Percentiles rank a stretch among this genome's conserved stretches.
Evolutionary conservation across 2,888 invertebrate species (phyloP).

Genomic region (Ceramica pisi): DNA sequence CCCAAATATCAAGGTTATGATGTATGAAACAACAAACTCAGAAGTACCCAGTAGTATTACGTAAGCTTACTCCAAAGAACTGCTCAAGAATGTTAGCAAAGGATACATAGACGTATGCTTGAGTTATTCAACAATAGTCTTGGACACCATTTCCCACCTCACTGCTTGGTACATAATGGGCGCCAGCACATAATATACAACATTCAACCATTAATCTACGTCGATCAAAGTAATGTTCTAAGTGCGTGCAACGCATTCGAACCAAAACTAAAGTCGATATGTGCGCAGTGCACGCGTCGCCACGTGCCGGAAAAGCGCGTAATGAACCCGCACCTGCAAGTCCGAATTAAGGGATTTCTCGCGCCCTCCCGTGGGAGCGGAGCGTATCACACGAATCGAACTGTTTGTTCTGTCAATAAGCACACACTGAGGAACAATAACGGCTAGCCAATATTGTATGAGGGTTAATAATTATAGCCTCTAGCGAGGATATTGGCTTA

Average conservation of each 20-base stretch:
- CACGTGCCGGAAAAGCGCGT: constrained; percentile 88
- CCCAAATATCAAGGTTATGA: neutral
- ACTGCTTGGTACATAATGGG: constrained; percentile 15
- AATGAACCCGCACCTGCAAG: constrained; percentile 90
- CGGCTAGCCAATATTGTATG: constrained; percentile 75
- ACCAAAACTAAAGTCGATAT: constrained; percentile 77
- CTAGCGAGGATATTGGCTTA: constrained; percentile 72
- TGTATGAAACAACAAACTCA: neutral
- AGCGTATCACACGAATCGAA: constrained; percentile 76
- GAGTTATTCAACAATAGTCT: constrained; percentile 9
- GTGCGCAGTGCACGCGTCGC: constrained; percentile 80
- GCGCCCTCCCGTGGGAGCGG: constrained; percentile 90
- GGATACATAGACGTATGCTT: neutral
- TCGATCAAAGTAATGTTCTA: constrained; percentile 78
- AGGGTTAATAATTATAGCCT: constrained; percentile 70
- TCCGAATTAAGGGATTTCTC: constrained; percentile 90
- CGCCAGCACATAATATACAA: constrained; percentile 50
- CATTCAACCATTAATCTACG: constrained; percentile 64
- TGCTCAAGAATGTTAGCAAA: constrained; percentile 14
- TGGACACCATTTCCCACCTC: neutral
- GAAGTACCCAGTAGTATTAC: neutral
- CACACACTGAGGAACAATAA: constrained; percentile 79
- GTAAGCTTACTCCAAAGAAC: neutral
- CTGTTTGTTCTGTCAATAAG: constrained; percentile 87
- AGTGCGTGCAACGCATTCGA: constrained; percentile 78